Base-by-base conservation (phyloP, 1,140 invertebrate species). In the Drosophila melanica region DNA sequence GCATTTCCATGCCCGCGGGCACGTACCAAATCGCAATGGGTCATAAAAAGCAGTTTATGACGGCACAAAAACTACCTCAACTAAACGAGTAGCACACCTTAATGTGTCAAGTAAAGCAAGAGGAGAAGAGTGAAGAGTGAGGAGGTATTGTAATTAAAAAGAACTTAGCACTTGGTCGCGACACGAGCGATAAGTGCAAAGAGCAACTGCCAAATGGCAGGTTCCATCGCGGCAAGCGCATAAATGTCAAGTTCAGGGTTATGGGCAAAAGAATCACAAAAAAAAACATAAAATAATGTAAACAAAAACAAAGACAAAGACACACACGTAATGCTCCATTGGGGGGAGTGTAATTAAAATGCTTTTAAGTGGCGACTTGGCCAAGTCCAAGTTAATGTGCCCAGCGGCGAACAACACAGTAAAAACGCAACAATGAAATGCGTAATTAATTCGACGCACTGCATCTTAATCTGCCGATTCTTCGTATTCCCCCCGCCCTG, bases 231-330 rank as follows among this genome's bases (percentile, higher is more conserved):
- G 27, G n/a, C 62, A 48, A 85, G 82, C 81, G 79, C 79, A 77
- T 79, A 77, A 86, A 87, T 82, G 82, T 86, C 84, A 86, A 86
- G 82, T 86, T 86, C 82, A 87, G 79, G 82, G 82, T 47, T 81
- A 69, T 63, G 51, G 16, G 45, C 42, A 73, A 57, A 67, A 66
- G 10, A 8, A 35, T 9, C 7, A 9, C 33, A 55, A 6, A 33
- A 0, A 33, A 79, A 18, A 44, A 23, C n/a, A 57, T n/a, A 41
- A 50, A 58, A 67, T n/a, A 53, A 27, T 35, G 33, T 44, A 33
- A 37, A 35, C 50, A 66, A 45, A 54, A 47, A 75, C 48, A 79
- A 30, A 48, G 33, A 45, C 44, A 58, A 62, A 35, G 33, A 9
- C 33, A 35, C 33, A 50, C 47, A 53, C 44, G 16, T 20, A 12